Evolutionary conservation across 2,888 invertebrate genomes (phyloP), one percentile per base, ranked within the genome.

Genomic region (Pheosia gnoma): DNA sequence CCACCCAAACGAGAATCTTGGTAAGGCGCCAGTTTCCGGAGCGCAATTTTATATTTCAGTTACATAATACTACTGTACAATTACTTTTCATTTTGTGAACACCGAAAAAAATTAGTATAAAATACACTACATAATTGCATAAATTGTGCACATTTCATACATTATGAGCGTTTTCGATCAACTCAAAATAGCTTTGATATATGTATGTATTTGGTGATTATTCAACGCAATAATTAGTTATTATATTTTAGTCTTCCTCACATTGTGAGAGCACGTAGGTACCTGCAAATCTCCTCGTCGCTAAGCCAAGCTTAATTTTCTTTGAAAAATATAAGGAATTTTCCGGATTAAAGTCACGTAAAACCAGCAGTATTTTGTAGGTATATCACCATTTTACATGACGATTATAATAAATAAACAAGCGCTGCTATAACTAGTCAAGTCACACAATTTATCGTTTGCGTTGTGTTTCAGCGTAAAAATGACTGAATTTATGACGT

Each of bases 1-100:
- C 74, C 74, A 64, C 74, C 25, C 62, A 75, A 82, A 80, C 71
- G 77, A 77, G 74, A 78, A 72, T 81, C 79, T 81, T 83, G 84
- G 81, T 79, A 66, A 63, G 41, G 64, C 65, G 81, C 83, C 84
- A 83, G 79, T 75, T 80, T 79, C 73, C 75, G 70, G 60, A 58
- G 62, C 58, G 60, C 63, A 65, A 70, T 79, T 82, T 78, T 78
- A 74, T 77, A 76, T 73, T 74, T 6, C 11, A 11, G 49, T 5
- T 13, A 49, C n/a, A 4, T 49, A n/a, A n/a, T n/a, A n/a, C n/a
- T n/a, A 49, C 49, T n/a, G 4, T 11, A 13, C 11, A 8, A 43
- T 3, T 39, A 45, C 11, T n/a, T 47, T 47, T 47, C 8, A 7
- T 41, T 41, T 41, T 3, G 41, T 41, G 41, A 41, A 41, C 8